Base-by-base conservation (phyloP, 2,888 invertebrate genomes). In the Rhagium mordax region DNA sequence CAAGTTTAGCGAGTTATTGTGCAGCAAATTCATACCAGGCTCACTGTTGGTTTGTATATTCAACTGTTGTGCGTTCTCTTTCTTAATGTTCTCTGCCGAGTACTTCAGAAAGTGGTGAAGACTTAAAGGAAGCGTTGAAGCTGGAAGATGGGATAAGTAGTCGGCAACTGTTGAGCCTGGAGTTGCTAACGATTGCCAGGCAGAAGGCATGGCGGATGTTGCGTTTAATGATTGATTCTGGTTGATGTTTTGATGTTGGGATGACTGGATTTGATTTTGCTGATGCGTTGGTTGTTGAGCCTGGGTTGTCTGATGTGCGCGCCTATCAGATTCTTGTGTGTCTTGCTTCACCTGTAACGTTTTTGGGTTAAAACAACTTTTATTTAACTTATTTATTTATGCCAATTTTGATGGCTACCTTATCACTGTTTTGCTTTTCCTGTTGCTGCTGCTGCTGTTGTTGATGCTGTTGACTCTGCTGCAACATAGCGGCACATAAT, bases 61-160 rank as follows among this genome's bases (percentile, higher is more conserved):
- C 53, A 80, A 74, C 55, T 81, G 91, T 86, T 83, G 91, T 79
- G 82, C 91, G 87, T 81, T 92, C 81, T 95, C 95, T 78, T 95
- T 93, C 85, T 95, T 95, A 74, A 92, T 92, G 74, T 92, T 93
- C 83, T 93, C 93, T 0, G 93, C 93, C 1, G 95, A 95, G 87
- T 95, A 95, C 86, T 95, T 95, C 47, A 96, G 90, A 80, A 96
- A 93, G 86, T 96, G 95, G 85, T 96, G 96, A 65, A 96, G 88
- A 24, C 95, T 95, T 69, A 96, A 87, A 0, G 95, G 95, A 79
- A 94, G 85, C 21, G 93, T 93, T 51, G 92, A 92, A 65, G 93
- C 92, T 59, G 94, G 93, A 78, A 96, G 88, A 74, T 95, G 94
- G 7, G 95, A 95, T 72, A 96, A 90, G 86, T 96, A 96, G 88